Base-by-base conservation (phyloP, 1,140 invertebrate genomes). In the Heliconius congener region DNA sequence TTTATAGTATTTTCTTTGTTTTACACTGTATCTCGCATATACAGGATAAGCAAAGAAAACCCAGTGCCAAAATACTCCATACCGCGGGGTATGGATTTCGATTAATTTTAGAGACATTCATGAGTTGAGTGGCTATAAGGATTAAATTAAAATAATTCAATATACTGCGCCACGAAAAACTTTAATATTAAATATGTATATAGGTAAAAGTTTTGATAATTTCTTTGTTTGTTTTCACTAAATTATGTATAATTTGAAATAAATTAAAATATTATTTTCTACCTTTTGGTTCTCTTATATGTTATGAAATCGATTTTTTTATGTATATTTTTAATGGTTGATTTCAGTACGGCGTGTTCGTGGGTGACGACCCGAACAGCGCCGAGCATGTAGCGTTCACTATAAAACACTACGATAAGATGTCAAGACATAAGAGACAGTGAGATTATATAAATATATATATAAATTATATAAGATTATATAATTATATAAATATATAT, bases 361-460 rank as follows among this genome's bases (percentile, higher is more conserved):
- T 90, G 6, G 93, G 91, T 1, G 91, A 93, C 8, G 91, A 93
- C 55, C 89, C 89, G 0, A 84, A 77, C 34, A 76, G 82, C 0
- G 86, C 86, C 0, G 90, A 94, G 52, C 93, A 94, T 77, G 8
- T 94, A 0, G 93, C 93, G 0, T 94, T 82, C 79, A 88, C 88
- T 2, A 87, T 93, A 82, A 92, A 90, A 74, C 93, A 94, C 46
- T 94, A 94, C 37, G 86, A 94, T 72, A 87, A 90, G 75, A 88
- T 94, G 87, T 82, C 84, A 9, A 84, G 92, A 71, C 16, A 80
- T 1, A 79, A 82, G 27, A 91, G 78, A 78, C 87, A 91, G 89
- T 92, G 83, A 76, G 87, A 46, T 3, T 46, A 46, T 46, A 16
- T 46, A 16, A 3, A 86, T 57, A 55, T 37, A 73, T 46, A 46